Percentiles rank a stretch among this genome's conserved stretches.
These are phyloP conservation scores for Panzeria rudis DNA, from an alignment of 2,888 invertebrate genomes.

Conservation along the genomic window DNA sequence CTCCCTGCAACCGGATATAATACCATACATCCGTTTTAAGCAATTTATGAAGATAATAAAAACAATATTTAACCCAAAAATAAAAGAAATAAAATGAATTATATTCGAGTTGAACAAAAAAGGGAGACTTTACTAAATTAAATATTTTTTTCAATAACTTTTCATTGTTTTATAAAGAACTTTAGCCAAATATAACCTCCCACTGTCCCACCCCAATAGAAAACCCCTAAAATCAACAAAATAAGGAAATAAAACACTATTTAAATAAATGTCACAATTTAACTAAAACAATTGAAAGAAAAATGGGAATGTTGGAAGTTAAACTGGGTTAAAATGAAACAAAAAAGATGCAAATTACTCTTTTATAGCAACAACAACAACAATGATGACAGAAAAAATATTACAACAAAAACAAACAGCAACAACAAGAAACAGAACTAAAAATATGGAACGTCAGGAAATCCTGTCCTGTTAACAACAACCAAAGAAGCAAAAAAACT, in stretches of 20 bases:
- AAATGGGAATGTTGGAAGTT: constrained; percentile 60
- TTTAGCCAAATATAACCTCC: background rate
- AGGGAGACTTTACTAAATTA: background rate
- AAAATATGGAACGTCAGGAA: constrained; percentile 68
- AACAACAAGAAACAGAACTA: constrained; percentile 17
- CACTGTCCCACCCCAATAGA: background rate
- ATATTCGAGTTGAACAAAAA: background rate
- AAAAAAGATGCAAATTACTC: constrained; percentile 63
- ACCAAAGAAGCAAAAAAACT: background rate
- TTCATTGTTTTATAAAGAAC: background rate
- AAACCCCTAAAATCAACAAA: background rate
- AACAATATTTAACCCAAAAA: constrained; percentile 34
- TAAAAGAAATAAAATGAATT: constrained; percentile 1
- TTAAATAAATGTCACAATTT: constrained; percentile 68
- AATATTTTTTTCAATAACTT: constrained; percentile 15
- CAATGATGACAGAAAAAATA: constrained; percentile 40
- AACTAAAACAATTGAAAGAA: constrained; percentile 62
- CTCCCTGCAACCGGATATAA: background rate
- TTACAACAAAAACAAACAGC: constrained; percentile 38
- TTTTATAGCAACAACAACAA: constrained; percentile 28
- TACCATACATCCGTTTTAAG: background rate
- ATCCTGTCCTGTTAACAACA: constrained; percentile 62
- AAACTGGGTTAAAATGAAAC: constrained; percentile 66
- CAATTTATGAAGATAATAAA: constrained; percentile 18
- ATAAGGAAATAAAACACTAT: constrained; percentile 20